These are phyloP conservation scores for Herminia tarsipennalis DNA, from an alignment of 2,888 invertebrate species.

Conservation along the genomic window DNA sequence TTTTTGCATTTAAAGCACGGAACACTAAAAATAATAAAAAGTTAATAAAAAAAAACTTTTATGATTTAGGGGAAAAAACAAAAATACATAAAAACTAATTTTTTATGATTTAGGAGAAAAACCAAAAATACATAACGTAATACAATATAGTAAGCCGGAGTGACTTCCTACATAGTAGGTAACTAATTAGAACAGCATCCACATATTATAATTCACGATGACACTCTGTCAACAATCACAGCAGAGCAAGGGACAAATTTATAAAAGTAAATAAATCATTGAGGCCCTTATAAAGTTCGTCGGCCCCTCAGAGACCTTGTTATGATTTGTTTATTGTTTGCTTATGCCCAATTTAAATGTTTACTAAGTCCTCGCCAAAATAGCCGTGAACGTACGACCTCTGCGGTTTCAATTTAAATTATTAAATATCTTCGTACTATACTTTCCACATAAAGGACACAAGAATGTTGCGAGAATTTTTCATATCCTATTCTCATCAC, in stretches of 20 bases:
- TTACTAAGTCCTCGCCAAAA: constrained; percentile 55
- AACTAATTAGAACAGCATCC: not conserved
- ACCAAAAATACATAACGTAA: too few species aligned
- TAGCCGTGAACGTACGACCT: constrained; percentile 33
- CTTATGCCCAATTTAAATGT: constrained; percentile 71
- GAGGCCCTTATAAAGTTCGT: constrained; percentile 58
- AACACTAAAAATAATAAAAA: too few species aligned
- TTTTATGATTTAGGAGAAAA: too few species aligned
- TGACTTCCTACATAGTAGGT: too few species aligned
- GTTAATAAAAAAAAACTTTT: too few species aligned
- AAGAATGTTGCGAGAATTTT: not conserved
- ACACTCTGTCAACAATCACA: constrained; percentile 37
- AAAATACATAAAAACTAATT: too few species aligned
- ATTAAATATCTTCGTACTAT: constrained; percentile 29
- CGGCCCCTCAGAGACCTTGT: constrained; percentile 66
- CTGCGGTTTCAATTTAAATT: constrained; percentile 35
- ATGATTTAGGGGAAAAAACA: too few species aligned
- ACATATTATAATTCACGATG: constrained; percentile 21
- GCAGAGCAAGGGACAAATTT: constrained; percentile 51
- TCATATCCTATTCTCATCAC: not conserved
- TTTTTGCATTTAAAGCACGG: too few species aligned
- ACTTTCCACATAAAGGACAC: constrained; percentile 7
- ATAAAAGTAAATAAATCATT: constrained; percentile 57
- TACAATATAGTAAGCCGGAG: too few species aligned
- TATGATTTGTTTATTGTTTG: constrained; percentile 75